A percentile compares a stretch with the other conserved stretches of the same genome.
Conservation (phyloP, 2,797 vertebrate species). For the Pteronotus mesoamericanus region DNA sequence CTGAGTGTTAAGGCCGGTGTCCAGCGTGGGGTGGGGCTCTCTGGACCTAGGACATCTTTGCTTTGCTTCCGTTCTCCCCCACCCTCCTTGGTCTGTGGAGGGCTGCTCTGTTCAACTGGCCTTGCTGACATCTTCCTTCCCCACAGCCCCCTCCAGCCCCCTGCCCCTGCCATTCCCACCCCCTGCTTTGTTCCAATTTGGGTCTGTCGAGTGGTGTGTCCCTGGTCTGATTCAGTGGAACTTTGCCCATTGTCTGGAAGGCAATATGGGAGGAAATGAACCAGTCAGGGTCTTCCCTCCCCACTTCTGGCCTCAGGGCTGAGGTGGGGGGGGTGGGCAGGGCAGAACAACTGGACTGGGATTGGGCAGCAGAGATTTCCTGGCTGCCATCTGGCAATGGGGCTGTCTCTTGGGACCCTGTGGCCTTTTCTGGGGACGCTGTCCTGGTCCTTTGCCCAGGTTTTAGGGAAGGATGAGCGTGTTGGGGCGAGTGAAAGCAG, state of each 20-base stretch:
- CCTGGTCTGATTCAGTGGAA: constrained; percentile 66
- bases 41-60: background rate
- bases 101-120: background rate
- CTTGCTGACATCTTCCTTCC: constrained; percentile 1
- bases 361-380: constrained; percentile 56
- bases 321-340: background rate
- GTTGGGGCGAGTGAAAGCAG: background rate
- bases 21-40: background rate
- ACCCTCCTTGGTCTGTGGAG: background rate
- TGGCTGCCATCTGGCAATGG: constrained; percentile 25
- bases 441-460: constrained; percentile 59
- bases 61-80: background rate
- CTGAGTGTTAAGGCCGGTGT: background rate
- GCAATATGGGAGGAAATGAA: constrained; percentile 71
- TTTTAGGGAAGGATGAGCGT: constrained; percentile 38
- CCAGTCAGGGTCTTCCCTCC: constrained; percentile 45
- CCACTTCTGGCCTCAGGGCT: constrained; percentile 39
- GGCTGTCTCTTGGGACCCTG: constrained; percentile 57
- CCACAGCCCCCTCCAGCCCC: background rate
- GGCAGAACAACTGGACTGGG: constrained; percentile 6
- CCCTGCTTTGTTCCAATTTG: constrained; percentile 30
- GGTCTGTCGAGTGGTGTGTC: constrained; percentile 35
- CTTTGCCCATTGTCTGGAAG: constrained; percentile 71
- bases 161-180: no score
- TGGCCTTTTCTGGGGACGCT: constrained; percentile 69